Percentiles rank a stretch among this genome's conserved stretches.
These are phyloP conservation scores for Oryzias javanicus DNA, from an alignment of 2,113 vertebrate species.

Conservation along the genomic window DNA sequence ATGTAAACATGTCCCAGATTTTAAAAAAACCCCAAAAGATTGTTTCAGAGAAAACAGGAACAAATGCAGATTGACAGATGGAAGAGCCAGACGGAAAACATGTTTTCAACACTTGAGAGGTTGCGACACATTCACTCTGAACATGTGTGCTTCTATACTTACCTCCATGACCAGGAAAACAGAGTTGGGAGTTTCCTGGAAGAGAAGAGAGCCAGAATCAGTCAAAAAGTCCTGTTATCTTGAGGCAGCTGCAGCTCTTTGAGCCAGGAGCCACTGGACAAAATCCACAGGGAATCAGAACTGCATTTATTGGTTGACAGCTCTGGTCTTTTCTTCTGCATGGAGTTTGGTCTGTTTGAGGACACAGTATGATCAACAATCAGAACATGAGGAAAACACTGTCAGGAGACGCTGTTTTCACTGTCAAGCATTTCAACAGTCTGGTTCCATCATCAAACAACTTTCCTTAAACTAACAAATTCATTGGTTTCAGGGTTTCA, in stretches of 20 bases:
- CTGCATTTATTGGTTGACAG: background rate
- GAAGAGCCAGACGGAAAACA: background rate
- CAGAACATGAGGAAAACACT: too few species aligned
- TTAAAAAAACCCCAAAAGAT: conserved; percentile 1
- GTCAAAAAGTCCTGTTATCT: conserved; percentile 21
- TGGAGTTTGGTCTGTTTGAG: too few species aligned
- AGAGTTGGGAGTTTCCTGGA: conserved; percentile 93
- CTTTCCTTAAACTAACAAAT: too few species aligned
- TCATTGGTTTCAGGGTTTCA: too few species aligned
- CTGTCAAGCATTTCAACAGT: too few species aligned
- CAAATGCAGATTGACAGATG: background rate
- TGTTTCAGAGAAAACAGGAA: too few species aligned
- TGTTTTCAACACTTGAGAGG: too few species aligned
- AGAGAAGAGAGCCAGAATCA: conserved; percentile 59
- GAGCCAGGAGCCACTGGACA: background rate
- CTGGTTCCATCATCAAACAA: too few species aligned
- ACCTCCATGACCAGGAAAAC: conserved; percentile 98
- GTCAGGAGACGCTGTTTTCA: too few species aligned
- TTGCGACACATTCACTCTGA: too few species aligned
- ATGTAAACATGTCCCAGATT: conserved; percentile 11
- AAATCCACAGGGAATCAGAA: background rate
- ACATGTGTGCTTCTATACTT: conserved; percentile 44
- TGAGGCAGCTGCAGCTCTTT: conserved; percentile 18
- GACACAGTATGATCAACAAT: too few species aligned
- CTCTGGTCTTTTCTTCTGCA: background rate